phyloP scores from a whole-genome alignment of 53 echinoderm and acorn worm genomes.

The Luidia sarsii region DNA sequence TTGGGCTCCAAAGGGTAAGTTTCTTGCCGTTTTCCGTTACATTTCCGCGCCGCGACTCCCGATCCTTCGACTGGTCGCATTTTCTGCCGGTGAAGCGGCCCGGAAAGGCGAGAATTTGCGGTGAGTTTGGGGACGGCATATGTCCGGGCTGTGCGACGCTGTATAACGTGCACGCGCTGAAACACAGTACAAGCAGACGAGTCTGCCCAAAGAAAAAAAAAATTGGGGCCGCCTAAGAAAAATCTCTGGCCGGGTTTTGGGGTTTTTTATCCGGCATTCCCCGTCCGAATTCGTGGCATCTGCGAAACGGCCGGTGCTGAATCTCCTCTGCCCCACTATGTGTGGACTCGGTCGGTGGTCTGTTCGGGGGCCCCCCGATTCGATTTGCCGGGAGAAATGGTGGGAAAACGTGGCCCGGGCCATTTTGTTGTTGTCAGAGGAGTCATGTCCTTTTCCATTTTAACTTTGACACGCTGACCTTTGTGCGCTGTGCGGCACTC shows the following conservation, averaged over 20 bases:
- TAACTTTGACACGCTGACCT: constrained; percentile 67
- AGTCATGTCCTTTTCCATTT: constrained; percentile 53
- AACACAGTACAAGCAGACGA: not conserved
- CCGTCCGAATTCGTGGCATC: not conserved
- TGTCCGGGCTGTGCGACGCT: constrained; percentile 26
- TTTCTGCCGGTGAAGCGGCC: constrained; percentile 1
- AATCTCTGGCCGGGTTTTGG: no score
- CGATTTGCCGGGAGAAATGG: no score
- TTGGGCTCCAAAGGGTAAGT: constrained; percentile 63
- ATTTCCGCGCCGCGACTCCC: constrained; percentile 9
- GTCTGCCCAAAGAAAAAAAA: no score
- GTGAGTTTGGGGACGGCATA: constrained; percentile 43
- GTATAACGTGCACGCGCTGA: constrained; percentile 4
- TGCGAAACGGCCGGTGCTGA: no score
- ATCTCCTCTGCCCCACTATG: no score
- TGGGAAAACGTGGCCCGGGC: constrained; percentile 37
- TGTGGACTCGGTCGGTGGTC: no score
- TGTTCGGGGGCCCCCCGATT: no score
- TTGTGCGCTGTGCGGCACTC: constrained; percentile 62
- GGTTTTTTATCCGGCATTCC: not conserved
- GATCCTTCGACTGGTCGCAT: not conserved
- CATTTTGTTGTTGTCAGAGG: constrained; percentile 35
- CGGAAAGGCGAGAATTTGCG: constrained; percentile 28
- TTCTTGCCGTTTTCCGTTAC: not conserved
- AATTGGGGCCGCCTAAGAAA: no score